phyloP scores from a whole-genome alignment of 2,797 vertebrate species.

The Poecilia velifera region DNA sequence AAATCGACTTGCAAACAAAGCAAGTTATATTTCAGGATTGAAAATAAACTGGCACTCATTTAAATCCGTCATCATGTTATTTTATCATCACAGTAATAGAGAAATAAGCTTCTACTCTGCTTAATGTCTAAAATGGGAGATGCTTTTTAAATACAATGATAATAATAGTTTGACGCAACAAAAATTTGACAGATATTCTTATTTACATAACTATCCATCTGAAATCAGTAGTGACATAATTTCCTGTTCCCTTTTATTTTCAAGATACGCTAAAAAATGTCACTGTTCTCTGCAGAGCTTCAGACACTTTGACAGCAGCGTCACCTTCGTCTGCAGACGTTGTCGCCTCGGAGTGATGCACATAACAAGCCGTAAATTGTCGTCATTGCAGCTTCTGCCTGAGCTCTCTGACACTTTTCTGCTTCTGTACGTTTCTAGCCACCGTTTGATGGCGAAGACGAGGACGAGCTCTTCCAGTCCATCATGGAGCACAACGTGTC shows the following conservation, averaged over 20 bases:
- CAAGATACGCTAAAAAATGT: background rate
- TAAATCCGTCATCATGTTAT: background rate
- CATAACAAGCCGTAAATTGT: background rate
- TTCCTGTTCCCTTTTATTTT: conserved; percentile 2
- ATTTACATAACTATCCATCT: background rate
- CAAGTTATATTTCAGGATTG: background rate
- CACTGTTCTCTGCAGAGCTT: background rate
- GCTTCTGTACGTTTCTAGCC: conserved; percentile 80
- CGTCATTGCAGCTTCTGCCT: background rate
- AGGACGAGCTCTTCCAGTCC: conserved; percentile 97
- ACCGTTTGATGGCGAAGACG: conserved; percentile 96
- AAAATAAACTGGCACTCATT: background rate
- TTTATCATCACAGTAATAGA: background rate
- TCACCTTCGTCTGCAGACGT: conserved; percentile 14
- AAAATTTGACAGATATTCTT: background rate
- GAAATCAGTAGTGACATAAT: background rate
- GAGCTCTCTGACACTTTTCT: background rate
- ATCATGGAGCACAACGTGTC: conserved; percentile 99
- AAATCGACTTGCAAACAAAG: background rate
- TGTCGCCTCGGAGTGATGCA: background rate
- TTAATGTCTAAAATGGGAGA: background rate
- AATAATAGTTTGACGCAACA: background rate
- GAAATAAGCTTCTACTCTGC: background rate
- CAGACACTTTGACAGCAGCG: background rate
- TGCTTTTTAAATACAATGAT: background rate